phyloP scores from a whole-genome alignment of 2,888 invertebrate genomes.

The Falcaria lacertinaria region DNA sequence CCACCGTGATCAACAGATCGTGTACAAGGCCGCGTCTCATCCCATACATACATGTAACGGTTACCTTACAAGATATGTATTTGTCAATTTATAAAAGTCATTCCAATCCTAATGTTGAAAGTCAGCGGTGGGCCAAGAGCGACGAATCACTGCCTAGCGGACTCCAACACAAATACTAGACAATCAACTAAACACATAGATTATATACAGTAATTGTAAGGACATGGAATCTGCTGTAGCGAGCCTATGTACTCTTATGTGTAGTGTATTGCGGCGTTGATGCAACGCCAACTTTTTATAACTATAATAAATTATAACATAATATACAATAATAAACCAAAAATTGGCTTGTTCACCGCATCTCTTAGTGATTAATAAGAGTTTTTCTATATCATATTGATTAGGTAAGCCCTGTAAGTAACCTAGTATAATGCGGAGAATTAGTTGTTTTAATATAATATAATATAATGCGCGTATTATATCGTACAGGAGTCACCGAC shows the following conservation, averaged over 20 bases:
- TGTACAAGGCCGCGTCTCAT: background rate
- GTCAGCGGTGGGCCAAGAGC: background rate
- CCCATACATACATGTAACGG: too few relatives aligned
- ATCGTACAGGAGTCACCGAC: conserved; percentile 6
- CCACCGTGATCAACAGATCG: too few relatives aligned
- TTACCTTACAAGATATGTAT: background rate
- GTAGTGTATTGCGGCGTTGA: conserved; percentile 51
- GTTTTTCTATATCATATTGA: conserved; percentile 67
- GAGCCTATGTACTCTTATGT: conserved; percentile 14
- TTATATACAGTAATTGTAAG: background rate
- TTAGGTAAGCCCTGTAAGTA: conserved; percentile 50
- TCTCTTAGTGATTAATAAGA: conserved; percentile 59
- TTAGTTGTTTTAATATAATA: conserved; percentile 21
- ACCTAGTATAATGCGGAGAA: conserved; percentile 34
- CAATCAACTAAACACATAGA: too few relatives aligned
- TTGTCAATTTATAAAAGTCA: conserved; percentile 1
- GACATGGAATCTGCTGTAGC: background rate
- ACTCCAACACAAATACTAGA: background rate
- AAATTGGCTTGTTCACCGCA: conserved; percentile 69
- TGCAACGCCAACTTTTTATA: conserved; percentile 33
- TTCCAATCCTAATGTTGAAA: background rate
- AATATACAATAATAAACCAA: conserved; percentile 61
- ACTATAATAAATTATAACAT: conserved; percentile 19
- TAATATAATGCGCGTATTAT: conserved; percentile 18
- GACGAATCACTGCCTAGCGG: background rate